Evolutionary conservation across 1,140 invertebrate genomes (phyloP).

Genomic region (Listronotus oregonensis): DNA sequence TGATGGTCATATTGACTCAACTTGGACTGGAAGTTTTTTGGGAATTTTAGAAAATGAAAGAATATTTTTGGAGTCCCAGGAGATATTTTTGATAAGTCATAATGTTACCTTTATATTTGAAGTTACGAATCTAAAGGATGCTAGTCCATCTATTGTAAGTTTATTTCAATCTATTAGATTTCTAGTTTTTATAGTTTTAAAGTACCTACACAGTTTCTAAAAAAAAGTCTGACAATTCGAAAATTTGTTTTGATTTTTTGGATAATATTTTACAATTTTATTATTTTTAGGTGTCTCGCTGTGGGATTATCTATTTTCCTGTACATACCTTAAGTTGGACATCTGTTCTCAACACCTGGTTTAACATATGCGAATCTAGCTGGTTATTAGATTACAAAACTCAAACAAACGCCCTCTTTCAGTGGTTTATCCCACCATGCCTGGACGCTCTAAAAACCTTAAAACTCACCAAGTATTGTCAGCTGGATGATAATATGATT

Average conservation of each 20-base stretch:
- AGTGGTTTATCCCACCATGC: constrained; percentile 75
- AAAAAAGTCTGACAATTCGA: too few species aligned
- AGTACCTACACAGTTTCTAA: too few species aligned
- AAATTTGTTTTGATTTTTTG: too few species aligned
- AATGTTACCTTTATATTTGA: constrained; percentile 92
- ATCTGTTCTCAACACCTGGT: constrained; percentile 76
- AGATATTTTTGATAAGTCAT: constrained; percentile 75
- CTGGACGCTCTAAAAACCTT: constrained; percentile 65
- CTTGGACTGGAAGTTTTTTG: constrained; percentile 94
- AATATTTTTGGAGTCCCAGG: constrained; percentile 76
- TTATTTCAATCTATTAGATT: neutral
- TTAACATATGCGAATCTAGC: constrained; percentile 64
- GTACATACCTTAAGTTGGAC: constrained; percentile 70
- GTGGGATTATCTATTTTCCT: constrained; percentile 92
- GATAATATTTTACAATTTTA: too few species aligned
- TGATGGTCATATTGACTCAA: constrained; percentile 88
- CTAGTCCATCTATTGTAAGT: constrained; percentile 82
- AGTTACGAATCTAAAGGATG: constrained; percentile 82
- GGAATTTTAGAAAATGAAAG: constrained; percentile 81
- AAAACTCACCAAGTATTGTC: constrained; percentile 68
- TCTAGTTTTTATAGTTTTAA: too few species aligned
- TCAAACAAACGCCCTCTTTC: constrained; percentile 68
- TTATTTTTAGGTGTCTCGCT: constrained; percentile 68
- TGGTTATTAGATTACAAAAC: constrained; percentile 69
- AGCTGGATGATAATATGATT: constrained; percentile 74